Evolutionary conservation across 2,797 vertebrate genomes (phyloP).

Genomic region (Clamator glandarius): DNA sequence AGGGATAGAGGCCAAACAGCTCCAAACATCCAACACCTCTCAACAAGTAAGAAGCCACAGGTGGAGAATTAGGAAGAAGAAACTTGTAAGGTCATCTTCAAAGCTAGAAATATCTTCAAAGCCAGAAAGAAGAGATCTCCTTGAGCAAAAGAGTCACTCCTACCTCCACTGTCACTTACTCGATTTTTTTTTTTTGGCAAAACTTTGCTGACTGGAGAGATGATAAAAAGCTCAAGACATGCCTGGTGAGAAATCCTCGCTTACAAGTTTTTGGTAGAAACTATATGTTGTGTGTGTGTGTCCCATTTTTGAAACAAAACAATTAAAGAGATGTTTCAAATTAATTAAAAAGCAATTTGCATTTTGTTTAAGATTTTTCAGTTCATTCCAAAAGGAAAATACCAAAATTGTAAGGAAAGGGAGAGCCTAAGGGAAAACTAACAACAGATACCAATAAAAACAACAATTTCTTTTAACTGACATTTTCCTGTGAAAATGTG

Average conservation of each 20-base stretch:
- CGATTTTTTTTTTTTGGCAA: background rate
- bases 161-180: background rate
- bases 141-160: background rate
- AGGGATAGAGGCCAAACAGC: background rate
- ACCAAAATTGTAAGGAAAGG: background rate
- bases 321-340: background rate
- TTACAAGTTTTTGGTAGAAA: background rate
- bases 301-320: background rate
- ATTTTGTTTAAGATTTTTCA: background rate
- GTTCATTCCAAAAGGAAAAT: background rate
- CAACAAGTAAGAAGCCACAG: background rate
- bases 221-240: background rate
- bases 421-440: background rate
- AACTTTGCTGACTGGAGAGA: background rate
- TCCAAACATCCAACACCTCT: background rate
- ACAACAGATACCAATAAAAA: constrained; percentile 14
- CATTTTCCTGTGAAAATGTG: background rate
- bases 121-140: background rate
- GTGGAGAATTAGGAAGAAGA: background rate
- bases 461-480: background rate
- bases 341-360: background rate
- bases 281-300: background rate
- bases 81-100: background rate
- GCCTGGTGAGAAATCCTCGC: background rate
- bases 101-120: background rate